Conservation (phyloP, 2,113 vertebrate genomes). For the Donacobius atricapilla region DNA sequence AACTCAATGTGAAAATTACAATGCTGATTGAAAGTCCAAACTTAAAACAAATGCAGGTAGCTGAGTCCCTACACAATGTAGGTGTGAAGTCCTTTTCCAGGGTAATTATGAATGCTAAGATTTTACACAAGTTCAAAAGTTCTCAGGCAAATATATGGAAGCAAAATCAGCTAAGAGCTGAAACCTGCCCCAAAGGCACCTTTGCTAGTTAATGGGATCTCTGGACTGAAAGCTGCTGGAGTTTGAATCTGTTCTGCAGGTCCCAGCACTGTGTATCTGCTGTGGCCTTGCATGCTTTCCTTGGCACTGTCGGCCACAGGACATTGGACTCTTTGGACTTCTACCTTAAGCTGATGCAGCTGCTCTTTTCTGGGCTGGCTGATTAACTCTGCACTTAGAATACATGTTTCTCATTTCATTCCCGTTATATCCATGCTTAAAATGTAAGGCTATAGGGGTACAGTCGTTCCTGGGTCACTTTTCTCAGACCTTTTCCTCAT, state of each 20-base stretch:
- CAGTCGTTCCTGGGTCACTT: not conserved
- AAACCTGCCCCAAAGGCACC: not conserved
- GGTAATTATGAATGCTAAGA: not conserved
- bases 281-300: not conserved
- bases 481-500: not conserved
- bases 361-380: not conserved
- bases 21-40: not conserved
- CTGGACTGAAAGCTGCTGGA: not conserved
- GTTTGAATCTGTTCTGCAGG: not conserved
- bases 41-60: not conserved
- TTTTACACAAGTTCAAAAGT: not conserved
- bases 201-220: not conserved
- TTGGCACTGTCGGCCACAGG: not conserved
- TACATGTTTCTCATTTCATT: not conserved
- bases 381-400: not conserved
- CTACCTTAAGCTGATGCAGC: not conserved
- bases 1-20: slow-evolving; percentile 14
- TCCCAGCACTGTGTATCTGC: not conserved
- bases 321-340: not conserved
- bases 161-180: not conserved
- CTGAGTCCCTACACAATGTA: not conserved
- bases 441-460: not conserved
- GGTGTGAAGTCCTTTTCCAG: not conserved
- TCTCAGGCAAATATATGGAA: not conserved
- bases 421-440: not conserved